Evolutionary conservation across 2,888 invertebrate genomes (phyloP).

Genomic region (Stictocephala bisonia): DNA sequence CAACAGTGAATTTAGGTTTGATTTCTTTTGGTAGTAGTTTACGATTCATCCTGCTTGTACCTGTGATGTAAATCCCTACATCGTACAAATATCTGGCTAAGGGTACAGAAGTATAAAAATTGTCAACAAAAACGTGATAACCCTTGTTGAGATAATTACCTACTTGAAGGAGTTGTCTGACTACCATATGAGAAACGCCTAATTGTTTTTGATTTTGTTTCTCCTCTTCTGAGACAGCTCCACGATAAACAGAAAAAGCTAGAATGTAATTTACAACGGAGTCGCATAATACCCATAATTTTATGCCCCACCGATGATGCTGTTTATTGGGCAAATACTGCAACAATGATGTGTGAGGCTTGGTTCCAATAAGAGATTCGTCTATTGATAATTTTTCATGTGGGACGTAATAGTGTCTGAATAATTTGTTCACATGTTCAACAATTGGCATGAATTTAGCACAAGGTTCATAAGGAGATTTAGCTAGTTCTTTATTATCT

Average conservation of each 20-base stretch:
- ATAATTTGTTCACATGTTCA: background rate
- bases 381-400: background rate
- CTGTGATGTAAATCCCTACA: background rate
- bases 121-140: conserved; percentile 21
- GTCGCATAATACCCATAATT: conserved; percentile 19
- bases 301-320: conserved; percentile 27
- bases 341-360: background rate
- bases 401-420: background rate
- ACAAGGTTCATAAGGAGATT: background rate
- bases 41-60: background rate
- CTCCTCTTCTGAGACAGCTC: too few relatives aligned
- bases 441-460: background rate
- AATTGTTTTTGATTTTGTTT: too few relatives aligned
- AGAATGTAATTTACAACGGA: too few relatives aligned
- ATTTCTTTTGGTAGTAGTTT: background rate
- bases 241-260: conserved; percentile 2
- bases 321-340: conserved; percentile 3
- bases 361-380: background rate
- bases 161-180: background rate
- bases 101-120: conserved; percentile 12
- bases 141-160: conserved; percentile 18
- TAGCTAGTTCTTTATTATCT: background rate
- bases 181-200: conserved; percentile 6
- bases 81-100: background rate
- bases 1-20: background rate